phyloP scores from a whole-genome alignment of 2,113 vertebrate genomes.

The Nanger granti region DNA sequence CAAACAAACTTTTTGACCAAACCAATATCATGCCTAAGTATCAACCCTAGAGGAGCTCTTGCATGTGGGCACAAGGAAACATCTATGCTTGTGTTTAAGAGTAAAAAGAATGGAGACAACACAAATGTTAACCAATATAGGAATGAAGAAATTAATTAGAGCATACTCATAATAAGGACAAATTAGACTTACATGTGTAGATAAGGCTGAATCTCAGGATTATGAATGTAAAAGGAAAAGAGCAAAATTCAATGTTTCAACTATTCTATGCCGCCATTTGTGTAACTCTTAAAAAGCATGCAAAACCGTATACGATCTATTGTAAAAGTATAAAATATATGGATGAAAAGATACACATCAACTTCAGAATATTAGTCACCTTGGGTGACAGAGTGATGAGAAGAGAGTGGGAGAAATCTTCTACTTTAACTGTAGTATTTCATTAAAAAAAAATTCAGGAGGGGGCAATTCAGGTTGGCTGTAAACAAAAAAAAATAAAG shows the following conservation, averaged over 20 bases:
- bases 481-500: background rate
- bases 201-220: background rate
- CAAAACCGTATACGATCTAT: background rate
- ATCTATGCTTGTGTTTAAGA: background rate
- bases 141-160: background rate
- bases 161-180: background rate
- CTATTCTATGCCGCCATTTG: background rate
- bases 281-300: background rate
- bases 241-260: background rate
- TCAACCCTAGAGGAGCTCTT: background rate
- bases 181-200: background rate
- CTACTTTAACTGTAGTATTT: background rate
- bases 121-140: background rate
- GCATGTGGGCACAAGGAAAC: background rate
- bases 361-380: background rate
- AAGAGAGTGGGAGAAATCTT: background rate
- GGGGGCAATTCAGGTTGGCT: background rate
- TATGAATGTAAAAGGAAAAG: background rate
- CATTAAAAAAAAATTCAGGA: background rate
- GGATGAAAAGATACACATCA: background rate
- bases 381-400: background rate
- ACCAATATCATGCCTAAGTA: background rate
- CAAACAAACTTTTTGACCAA: background rate
- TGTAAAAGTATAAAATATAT: background rate
- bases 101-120: background rate